Evolutionary conservation across 2,888 invertebrate genomes (phyloP), one percentile per base, ranked within the genome.

Genomic region (Stenodera caucasica): DNA sequence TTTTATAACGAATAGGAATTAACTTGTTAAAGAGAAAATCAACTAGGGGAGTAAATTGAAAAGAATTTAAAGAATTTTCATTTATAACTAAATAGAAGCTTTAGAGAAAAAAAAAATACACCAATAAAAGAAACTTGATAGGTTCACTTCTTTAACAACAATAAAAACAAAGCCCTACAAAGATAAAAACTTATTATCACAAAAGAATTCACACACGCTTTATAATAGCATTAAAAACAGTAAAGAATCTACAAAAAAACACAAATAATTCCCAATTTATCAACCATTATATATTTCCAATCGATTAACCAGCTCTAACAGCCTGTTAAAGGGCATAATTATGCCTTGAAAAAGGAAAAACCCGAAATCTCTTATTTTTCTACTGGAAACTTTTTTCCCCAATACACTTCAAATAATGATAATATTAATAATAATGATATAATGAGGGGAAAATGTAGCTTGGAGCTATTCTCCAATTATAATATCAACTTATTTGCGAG

Each of bases 381-480:
- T n/a, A n/a, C n/a, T n/a, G n/a, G n/a, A n/a, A n/a, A n/a, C n/a
- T n/a, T n/a, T n/a, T n/a, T n/a, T n/a, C n/a, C n/a, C n/a, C n/a
- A n/a, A n/a, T n/a, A n/a, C n/a, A n/a, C n/a, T n/a, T n/a, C n/a
- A n/a, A 49, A 21, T 21, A 40, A 40, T 26, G 15, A 21, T 15
- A 26, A 26, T 26, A 26, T 5, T 26, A 26, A 26, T 26, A 26
- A 45, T 45, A 12, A 45, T 40, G 62, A 61, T 60, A 60, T 65
- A 66, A 64, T n/a, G n/a, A n/a, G n/a, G n/a, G n/a, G 70, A 71
- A 71, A 70, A 70, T 70, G 64, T 68, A 65, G 73, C 76, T 74
- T 65, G 66, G 66, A 72, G 76, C 76, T 73, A 72, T 76, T 73
- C 73, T 76, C 78, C 77, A 79, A 79, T 79, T 79, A 78, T 77